These are phyloP conservation scores for Tympanoctomys barrerae DNA, from an alignment of 2,797 vertebrate species.

Conservation along the genomic window DNA sequence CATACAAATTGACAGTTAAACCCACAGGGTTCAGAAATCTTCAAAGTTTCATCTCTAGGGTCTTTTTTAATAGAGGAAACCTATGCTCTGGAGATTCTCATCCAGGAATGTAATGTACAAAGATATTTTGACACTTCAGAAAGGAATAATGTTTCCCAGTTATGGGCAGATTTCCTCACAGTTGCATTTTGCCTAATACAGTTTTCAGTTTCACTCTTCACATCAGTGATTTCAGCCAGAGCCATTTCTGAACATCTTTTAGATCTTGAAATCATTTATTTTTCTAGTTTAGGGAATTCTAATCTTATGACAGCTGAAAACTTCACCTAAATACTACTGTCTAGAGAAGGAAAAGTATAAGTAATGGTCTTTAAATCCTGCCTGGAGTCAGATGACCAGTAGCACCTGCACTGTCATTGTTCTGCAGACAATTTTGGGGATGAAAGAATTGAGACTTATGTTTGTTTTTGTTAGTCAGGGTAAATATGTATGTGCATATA, in stretches of 20 bases:
- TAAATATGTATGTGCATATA: neutral
- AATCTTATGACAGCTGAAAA: neutral
- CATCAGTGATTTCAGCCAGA: neutral
- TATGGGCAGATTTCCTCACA: neutral
- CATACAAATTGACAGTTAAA: slow-evolving; percentile 20
- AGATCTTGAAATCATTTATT: neutral
- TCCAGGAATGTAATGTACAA: neutral
- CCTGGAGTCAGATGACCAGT: neutral
- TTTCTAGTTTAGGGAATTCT: neutral
- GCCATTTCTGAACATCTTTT: neutral
- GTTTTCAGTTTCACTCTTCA: neutral
- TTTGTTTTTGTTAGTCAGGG: neutral
- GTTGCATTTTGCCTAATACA: neutral
- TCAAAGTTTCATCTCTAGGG: neutral
- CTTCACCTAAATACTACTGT: neutral
- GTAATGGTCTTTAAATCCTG: neutral
- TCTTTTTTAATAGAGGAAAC: slow-evolving; percentile 29
- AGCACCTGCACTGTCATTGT: neutral
- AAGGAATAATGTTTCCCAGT: neutral
- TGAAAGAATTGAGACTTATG: neutral
- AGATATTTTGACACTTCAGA: neutral
- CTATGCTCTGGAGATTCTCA: neutral
- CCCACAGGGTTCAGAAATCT: neutral
- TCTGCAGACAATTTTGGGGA: neutral
- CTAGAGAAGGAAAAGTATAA: neutral